Base-by-base conservation (phyloP, 2,888 invertebrate species). In the Doris montereyensis region DNA sequence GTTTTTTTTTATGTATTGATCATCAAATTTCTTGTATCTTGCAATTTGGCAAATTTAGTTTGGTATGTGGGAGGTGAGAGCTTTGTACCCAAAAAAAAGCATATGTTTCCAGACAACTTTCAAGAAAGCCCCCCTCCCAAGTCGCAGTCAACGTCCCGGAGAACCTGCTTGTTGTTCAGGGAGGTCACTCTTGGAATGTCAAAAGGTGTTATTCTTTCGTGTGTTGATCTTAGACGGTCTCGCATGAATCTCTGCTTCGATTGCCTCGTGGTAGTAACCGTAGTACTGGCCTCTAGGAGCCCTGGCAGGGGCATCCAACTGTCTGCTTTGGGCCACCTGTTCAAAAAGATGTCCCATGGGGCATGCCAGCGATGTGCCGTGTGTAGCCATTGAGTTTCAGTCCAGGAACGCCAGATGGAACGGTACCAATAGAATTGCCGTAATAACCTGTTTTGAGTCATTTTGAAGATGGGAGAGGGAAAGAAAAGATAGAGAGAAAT, bases 211-310 rank as follows among this genome's bases (percentile, higher is more conserved):
- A 87, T 82, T 34, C 84, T 76, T 82, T 83, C 83, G 57, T 83
- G 85, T 1, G 83, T 83, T 0, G 88, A 86, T 60, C 84, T 81
- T 26, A 86, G 85, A 26, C 83, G 83, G 68, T 84, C 82, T 60
- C 86, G 82, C 76, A 85, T 80, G 30, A 84, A 85, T 21, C 83
- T 88, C 87, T 1, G 81, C 77, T 35, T 87, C 87, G 4, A 89
- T 83, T 5, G 88, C 86, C 73, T 89, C 88, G 71, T 89, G 88
- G 76, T 89, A 89, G 68, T 88, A 88, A 1, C 87, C 87, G 74
- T 89, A 89, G 75, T 88, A 88, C 24, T 88, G 86, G 24, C 87
- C 87, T 3, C 87, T 78, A 5, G 86, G 86, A 34, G 84, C 84
- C 13, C 87, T 80, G 75, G 84, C 83, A n/a, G n/a, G 4, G 86